phyloP scores from a whole-genome alignment of 2,888 invertebrate genomes.

The Drosophila paucipuncta region DNA sequence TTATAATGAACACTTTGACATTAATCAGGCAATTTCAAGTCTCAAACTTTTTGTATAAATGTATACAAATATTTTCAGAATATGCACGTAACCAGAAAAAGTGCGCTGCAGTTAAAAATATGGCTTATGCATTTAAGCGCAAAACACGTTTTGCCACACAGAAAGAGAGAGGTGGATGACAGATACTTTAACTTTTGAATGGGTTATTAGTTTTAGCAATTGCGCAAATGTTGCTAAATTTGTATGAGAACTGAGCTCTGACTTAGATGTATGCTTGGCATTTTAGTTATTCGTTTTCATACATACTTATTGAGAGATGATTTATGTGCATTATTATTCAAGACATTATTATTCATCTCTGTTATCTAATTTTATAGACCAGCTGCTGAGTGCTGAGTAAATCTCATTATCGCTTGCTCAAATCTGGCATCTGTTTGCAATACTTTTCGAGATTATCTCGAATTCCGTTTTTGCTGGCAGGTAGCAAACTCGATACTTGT shows the following conservation, averaged over 20 bases:
- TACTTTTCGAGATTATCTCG: slow-evolving; percentile 13
- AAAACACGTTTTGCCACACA: slow-evolving; percentile 59
- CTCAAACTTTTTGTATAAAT: slow-evolving; percentile 2
- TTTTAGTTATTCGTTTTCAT: not conserved
- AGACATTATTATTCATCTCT: slow-evolving; percentile 1
- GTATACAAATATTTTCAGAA: slow-evolving; percentile 23
- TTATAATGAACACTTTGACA: not conserved
- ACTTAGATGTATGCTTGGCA: not conserved
- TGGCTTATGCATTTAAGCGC: slow-evolving; percentile 42
- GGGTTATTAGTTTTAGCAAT: slow-evolving; percentile 15
- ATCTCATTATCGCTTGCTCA: slow-evolving; percentile 16
- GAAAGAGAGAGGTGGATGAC: not conserved
- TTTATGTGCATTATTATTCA: not conserved
- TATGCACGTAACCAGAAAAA: slow-evolving; percentile 52
- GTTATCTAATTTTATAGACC: slow-evolving; percentile 17
- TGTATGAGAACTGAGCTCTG: not conserved
- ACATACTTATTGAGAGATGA: not conserved
- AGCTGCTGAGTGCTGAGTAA: not conserved
- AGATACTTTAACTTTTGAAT: not conserved
- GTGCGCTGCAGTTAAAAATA: slow-evolving; percentile 29
- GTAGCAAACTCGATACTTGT: slow-evolving; percentile 56
- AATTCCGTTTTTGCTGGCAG: slow-evolving; percentile 37
- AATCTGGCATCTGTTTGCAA: slow-evolving; percentile 31
- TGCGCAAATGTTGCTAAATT: slow-evolving; percentile 21
- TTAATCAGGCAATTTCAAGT: slow-evolving; percentile 5